A percentile compares a stretch with the other conserved stretches of the same genome.
phyloP scores from a whole-genome alignment of 2,797 vertebrate species.

The Clamator glandarius region DNA sequence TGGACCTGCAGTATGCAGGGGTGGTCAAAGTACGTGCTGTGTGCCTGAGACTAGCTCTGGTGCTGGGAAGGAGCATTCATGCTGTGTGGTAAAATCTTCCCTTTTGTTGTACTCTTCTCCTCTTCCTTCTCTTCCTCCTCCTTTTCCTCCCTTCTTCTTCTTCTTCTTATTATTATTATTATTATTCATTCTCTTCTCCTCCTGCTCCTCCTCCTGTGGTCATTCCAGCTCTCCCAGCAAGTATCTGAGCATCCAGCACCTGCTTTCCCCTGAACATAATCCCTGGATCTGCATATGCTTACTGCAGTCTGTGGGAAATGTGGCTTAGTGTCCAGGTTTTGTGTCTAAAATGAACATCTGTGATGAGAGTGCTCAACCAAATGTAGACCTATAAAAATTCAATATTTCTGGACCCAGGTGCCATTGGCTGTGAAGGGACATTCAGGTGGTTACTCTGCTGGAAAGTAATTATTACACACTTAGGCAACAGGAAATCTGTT shows the following conservation, averaged over 20 bases:
- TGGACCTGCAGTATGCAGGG: neutral
- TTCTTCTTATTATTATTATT: no score
- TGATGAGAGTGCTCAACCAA: neutral
- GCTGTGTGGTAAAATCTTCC: neutral
- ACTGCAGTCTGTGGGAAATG: neutral
- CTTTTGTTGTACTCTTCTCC: neutral
- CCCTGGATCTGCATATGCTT: neutral
- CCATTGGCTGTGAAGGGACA: neutral
- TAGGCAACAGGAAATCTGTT: neutral
- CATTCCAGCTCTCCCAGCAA: neutral
- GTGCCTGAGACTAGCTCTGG: neutral
- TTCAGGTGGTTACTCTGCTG: neutral
- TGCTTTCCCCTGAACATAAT: neutral
- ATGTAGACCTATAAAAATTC: neutral
- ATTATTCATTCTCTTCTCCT: no score
- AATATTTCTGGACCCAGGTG: neutral
- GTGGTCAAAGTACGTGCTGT: accelerated
- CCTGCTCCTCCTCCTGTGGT: neutral
- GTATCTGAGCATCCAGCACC: accelerated
- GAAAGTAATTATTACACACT: neutral
- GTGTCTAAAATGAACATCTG: neutral
- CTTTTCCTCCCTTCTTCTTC: no score
- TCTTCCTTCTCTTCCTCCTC: no score
- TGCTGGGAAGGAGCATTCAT: neutral
- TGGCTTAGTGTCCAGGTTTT: neutral